A percentile compares a stretch with the other conserved stretches of the same genome.
Evolutionary conservation across 2,888 invertebrate species (phyloP).

Genomic region (Eilema sororculum): DNA sequence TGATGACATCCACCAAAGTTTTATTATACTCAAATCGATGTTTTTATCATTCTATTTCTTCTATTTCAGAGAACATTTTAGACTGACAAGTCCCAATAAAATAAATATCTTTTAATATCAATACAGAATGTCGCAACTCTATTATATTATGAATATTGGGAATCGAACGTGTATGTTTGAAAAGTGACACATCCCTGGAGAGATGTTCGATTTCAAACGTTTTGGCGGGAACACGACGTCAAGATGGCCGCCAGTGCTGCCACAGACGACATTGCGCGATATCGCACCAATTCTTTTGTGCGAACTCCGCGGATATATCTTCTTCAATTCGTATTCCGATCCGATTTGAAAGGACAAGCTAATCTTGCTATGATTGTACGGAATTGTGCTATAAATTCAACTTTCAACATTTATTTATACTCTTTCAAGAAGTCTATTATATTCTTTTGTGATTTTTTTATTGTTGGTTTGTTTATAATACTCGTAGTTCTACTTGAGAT

Average conservation of each 20-base stretch:
- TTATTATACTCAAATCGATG: not conserved
- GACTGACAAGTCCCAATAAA: not conserved
- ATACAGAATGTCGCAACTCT: constrained; percentile 25
- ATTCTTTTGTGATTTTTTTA: not conserved
- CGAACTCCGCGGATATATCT: constrained; percentile 75
- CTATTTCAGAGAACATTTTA: not conserved
- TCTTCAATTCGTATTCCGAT: constrained; percentile 73
- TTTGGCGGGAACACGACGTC: constrained; percentile 70
- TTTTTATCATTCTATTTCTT: not conserved
- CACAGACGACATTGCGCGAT: constrained; percentile 71
- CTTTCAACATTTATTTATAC: constrained; percentile 40
- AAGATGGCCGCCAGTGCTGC: constrained; percentile 68
- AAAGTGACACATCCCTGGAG: constrained; percentile 71
- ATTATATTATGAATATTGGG: constrained; percentile 46
- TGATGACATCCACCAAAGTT: too few species aligned
- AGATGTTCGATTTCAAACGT: constrained; percentile 79
- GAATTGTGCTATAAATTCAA: constrained; percentile 62
- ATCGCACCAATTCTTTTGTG: constrained; percentile 84
- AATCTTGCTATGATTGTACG: constrained; percentile 75
- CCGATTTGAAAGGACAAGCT: constrained; percentile 78
- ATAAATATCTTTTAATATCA: constrained; percentile 22
- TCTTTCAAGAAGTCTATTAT: not conserved
- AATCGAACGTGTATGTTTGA: constrained; percentile 50
- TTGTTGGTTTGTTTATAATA: not conserved
- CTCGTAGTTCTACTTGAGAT: too few species aligned